These are phyloP conservation scores for Thereuonema tuberculata DNA, from an alignment of 1,140 invertebrate genomes.

Conservation along the genomic window DNA sequence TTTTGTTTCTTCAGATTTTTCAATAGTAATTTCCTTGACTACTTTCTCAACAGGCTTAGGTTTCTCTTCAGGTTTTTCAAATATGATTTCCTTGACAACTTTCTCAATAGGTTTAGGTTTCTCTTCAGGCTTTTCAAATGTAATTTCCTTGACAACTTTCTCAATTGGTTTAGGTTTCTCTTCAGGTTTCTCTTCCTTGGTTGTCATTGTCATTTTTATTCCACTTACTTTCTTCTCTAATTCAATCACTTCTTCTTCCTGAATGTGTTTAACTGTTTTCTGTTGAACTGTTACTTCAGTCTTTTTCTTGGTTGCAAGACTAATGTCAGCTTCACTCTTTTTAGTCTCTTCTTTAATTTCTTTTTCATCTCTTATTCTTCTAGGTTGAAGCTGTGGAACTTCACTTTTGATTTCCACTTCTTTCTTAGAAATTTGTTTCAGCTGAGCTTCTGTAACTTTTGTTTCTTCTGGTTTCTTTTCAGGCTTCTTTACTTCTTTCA, in stretches of 20 bases:
- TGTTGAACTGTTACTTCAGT: background rate
- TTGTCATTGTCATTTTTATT: background rate
- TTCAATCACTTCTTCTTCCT: slow-evolving; percentile 7
- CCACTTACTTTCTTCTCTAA: background rate
- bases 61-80: background rate
- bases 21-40: background rate
- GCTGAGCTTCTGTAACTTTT: background rate
- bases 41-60: slow-evolving; percentile 1
- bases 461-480: background rate
- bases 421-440: background rate
- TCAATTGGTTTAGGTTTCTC: background rate
- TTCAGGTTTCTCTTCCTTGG: background rate
- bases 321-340: background rate
- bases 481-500: slow-evolving; percentile 2
- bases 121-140: slow-evolving; percentile 5
- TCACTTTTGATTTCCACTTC: background rate
- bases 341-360: slow-evolving; percentile 11
- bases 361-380: background rate
- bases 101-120: slow-evolving; percentile 11
- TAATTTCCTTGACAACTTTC: background rate
- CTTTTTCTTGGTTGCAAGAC: background rate
- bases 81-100: background rate
- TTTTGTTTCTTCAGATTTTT: background rate
- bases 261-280: slow-evolving; percentile 4
- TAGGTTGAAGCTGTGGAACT: background rate